Percentiles rank a stretch among this genome's conserved stretches.
Evolutionary conservation across 2,797 vertebrate species (phyloP).

Genomic region (Sebastes iracundus): DNA sequence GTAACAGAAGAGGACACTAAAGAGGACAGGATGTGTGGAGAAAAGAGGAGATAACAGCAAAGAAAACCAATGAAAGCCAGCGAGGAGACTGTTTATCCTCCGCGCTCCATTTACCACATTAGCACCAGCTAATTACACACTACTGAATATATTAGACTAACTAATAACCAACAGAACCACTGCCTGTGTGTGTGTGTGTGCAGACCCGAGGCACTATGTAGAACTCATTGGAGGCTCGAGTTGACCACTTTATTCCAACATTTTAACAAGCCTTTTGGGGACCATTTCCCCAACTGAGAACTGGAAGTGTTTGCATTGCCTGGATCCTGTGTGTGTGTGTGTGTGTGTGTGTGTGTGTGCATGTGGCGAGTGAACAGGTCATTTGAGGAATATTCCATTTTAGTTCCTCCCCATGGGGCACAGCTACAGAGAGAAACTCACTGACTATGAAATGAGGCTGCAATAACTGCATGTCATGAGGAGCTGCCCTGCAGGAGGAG

Average conservation of each 20-base stretch:
- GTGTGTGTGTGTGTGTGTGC: constrained; percentile 14
- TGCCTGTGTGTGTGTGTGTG: constrained; percentile 1
- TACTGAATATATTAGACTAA: constrained; percentile 71
- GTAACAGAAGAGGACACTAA: neutral
- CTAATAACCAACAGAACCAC: constrained; percentile 60
- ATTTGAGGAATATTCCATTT: constrained; percentile 67
- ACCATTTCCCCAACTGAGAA: constrained; percentile 50
- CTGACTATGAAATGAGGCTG: constrained; percentile 69
- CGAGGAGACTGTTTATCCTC: constrained; percentile 40
- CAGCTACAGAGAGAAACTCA: constrained; percentile 52
- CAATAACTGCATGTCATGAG: constrained; percentile 55
- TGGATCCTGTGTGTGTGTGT: constrained; percentile 27
- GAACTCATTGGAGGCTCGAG: constrained; percentile 46
- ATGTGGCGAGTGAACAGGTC: constrained; percentile 40
- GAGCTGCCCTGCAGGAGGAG: constrained; percentile 26
- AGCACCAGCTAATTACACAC: constrained; percentile 70
- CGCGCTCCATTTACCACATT: constrained; percentile 70
- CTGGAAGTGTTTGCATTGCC: constrained; percentile 52
- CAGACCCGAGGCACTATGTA: constrained; percentile 31
- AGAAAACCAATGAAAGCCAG: constrained; percentile 14
- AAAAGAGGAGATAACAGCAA: constrained; percentile 11
- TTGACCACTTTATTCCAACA: constrained; percentile 70
- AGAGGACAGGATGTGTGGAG: neutral
- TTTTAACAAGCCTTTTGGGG: constrained; percentile 72
- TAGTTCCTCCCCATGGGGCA: constrained; percentile 58